Percentiles rank a stretch among this genome's conserved stretches.
phyloP scores from a whole-genome alignment of 2,888 invertebrate species.

The Ormia ochracea region DNA sequence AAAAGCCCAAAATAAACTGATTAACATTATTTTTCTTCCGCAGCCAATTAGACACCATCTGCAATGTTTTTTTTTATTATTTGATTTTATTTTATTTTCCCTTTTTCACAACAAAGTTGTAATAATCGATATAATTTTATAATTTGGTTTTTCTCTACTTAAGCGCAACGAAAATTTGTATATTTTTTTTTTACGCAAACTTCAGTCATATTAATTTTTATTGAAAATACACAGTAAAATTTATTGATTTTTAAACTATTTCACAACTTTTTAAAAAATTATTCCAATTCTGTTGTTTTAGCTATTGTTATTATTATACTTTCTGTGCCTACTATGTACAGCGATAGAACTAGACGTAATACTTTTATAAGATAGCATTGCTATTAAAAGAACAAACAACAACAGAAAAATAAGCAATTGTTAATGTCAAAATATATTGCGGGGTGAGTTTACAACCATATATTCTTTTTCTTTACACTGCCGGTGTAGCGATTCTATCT shows the following conservation, averaged over 20 bases:
- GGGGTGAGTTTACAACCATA: too few relatives aligned
- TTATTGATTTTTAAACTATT: neutral
- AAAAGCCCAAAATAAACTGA: neutral
- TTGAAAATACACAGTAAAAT: neutral
- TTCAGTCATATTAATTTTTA: neutral
- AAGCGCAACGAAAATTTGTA: neutral
- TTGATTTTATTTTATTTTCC: neutral
- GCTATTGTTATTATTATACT: too few relatives aligned
- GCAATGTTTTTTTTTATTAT: neutral
- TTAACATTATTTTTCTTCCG: constrained; percentile 25
- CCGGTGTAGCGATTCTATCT: too few relatives aligned
- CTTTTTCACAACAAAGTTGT: constrained; percentile 1
- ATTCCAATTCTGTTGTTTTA: too few relatives aligned
- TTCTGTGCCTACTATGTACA: too few relatives aligned
- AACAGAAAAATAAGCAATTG: too few relatives aligned
- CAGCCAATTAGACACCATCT: constrained; percentile 48
- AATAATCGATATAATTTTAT: constrained; percentile 47
- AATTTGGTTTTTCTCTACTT: neutral
- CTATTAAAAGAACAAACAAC: too few relatives aligned
- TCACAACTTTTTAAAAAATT: constrained; percentile 15
- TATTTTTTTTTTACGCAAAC: neutral
- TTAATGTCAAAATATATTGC: too few relatives aligned
- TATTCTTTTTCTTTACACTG: too few relatives aligned
- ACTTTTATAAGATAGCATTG: too few relatives aligned
- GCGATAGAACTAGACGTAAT: too few relatives aligned